Evolutionary conservation across 1,140 invertebrate species (phyloP).

Genomic region (honey bee (Apis mellifera)): DNA sequence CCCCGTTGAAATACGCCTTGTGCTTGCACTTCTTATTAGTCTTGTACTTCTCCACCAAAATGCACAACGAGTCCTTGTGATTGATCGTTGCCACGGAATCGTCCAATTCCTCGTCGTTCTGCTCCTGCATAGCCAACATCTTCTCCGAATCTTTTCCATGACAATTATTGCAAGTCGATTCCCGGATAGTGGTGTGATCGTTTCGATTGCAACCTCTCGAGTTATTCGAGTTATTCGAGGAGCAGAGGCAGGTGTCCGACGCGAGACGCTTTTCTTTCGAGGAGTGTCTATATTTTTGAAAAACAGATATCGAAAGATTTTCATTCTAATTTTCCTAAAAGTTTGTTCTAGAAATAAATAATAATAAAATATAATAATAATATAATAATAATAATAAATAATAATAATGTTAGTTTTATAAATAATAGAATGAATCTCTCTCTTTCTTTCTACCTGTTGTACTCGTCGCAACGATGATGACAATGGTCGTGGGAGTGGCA

Average conservation of each 20-base stretch:
- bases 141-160: conserved; percentile 41
- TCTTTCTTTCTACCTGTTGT: conserved; percentile 33
- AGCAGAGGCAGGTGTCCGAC: conserved; percentile 25
- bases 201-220: neutral
- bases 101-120: conserved; percentile 53
- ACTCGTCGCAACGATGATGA: conserved; percentile 35
- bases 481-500: conserved; percentile 23
- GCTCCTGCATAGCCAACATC: conserved; percentile 22
- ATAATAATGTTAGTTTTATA: neutral
- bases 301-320: too few species aligned
- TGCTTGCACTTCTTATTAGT: conserved; percentile 46
- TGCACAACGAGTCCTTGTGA: conserved; percentile 71
- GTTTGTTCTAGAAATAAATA: too few species aligned
- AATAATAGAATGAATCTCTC: neutral
- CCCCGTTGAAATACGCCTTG: neutral
- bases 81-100: conserved; percentile 52
- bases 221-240: neutral
- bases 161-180: conserved; percentile 25
- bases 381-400: too few species aligned
- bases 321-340: too few species aligned
- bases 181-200: neutral
- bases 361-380: too few species aligned
- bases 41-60: conserved; percentile 71
- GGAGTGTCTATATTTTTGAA: neutral
- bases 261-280: conserved; percentile 21